Evolutionary conservation across 2,797 vertebrate species (phyloP).

Genomic region (Chrosomus eos): DNA sequence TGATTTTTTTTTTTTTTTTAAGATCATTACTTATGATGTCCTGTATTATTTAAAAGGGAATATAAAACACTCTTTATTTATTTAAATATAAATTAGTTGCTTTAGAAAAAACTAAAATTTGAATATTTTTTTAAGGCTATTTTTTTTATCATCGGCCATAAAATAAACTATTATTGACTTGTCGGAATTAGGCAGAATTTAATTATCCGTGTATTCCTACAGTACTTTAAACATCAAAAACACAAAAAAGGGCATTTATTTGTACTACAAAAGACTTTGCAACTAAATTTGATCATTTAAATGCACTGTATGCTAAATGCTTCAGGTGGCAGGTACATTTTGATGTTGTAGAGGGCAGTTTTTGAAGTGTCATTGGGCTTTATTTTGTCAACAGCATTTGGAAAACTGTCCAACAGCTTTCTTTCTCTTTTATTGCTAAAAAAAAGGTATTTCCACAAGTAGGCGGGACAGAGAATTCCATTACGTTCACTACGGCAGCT

Average conservation of each 20-base stretch:
- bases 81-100: not conserved
- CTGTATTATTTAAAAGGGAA: too few species aligned
- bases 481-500: conserved; percentile 52
- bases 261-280: conserved; percentile 25
- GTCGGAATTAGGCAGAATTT: not conserved
- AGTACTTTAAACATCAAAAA: not conserved
- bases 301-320: conserved; percentile 40
- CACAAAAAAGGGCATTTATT: conserved; percentile 17
- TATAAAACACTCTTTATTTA: too few species aligned
- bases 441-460: conserved; percentile 55
- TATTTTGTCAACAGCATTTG: conserved; percentile 54
- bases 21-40: too few species aligned
- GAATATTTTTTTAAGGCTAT: not conserved
- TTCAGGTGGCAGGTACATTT: conserved; percentile 32
- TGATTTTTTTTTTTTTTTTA: not conserved
- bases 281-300: conserved; percentile 20
- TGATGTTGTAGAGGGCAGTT: conserved; percentile 13
- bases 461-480: conserved; percentile 49
- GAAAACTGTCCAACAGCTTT: conserved; percentile 51
- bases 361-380: conserved; percentile 37
- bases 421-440: conserved; percentile 48
- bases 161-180: not conserved
- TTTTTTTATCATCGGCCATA: not conserved
- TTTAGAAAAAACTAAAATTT: conserved; percentile 16
- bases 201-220: not conserved